Evolutionary conservation across 2,113 vertebrate species (phyloP).

Genomic region (Pelusios castaneus): DNA sequence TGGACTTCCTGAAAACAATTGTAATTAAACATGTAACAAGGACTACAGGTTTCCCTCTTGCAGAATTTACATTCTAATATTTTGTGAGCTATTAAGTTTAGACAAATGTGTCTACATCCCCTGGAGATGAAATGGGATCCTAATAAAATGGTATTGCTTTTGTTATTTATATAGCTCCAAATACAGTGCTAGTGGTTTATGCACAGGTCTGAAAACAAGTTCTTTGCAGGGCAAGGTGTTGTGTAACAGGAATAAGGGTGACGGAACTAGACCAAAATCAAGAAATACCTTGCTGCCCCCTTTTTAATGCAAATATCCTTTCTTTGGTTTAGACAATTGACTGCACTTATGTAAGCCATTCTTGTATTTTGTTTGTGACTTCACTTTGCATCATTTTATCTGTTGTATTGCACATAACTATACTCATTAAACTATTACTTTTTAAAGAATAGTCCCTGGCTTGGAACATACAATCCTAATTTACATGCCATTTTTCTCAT

Average conservation of each 20-base stretch:
- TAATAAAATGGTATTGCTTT: background rate
- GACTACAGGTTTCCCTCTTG: background rate
- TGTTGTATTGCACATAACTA: background rate
- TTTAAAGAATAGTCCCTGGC: background rate
- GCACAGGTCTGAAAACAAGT: background rate
- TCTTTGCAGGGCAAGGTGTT: background rate
- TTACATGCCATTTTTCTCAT: background rate
- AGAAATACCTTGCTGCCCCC: background rate
- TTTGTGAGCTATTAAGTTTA: background rate
- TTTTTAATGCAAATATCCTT: background rate
- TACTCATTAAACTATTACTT: background rate
- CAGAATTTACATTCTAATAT: background rate
- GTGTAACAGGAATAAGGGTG: background rate
- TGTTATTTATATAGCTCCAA: background rate
- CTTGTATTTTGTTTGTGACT: background rate
- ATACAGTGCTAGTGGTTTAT: background rate
- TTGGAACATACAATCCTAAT: fast-evolving
- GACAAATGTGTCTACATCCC: background rate
- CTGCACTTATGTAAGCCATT: background rate
- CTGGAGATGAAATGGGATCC: background rate
- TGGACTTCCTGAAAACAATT: background rate
- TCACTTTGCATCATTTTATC: background rate
- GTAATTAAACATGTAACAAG: fast-evolving
- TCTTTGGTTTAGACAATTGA: background rate
- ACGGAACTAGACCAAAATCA: background rate